Conservation (phyloP, 2,888 invertebrate species). For the Sinohyriopsis cumingii region DNA sequence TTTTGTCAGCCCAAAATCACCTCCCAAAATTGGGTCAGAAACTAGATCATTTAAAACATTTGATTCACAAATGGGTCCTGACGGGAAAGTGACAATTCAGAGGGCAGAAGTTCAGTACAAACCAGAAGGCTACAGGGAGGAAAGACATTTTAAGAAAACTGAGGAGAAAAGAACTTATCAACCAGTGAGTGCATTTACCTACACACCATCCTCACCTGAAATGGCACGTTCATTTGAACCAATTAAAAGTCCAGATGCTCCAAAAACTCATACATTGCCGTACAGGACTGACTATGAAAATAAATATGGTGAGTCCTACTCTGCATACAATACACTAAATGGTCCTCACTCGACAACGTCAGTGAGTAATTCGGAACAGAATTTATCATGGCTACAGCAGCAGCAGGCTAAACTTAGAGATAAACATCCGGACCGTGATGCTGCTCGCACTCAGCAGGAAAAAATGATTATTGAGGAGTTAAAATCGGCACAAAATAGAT, state of each 20-base stretch:
- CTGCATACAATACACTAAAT: constrained; percentile 47
- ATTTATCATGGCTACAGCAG: constrained; percentile 67
- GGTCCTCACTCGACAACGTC: constrained; percentile 29
- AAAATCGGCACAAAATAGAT: constrained; percentile 66
- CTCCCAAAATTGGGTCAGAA: constrained; percentile 42
- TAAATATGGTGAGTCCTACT: constrained; percentile 41
- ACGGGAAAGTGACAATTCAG: constrained; percentile 56
- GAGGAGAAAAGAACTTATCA: constrained; percentile 40
- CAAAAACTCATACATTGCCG: constrained; percentile 50
- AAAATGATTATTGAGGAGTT: constrained; percentile 85
- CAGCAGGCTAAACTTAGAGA: constrained; percentile 68
- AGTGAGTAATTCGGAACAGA: constrained; percentile 43
- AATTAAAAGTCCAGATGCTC: constrained; percentile 28
- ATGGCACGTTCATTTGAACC: constrained; percentile 37
- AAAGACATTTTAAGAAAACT: constrained; percentile 50
- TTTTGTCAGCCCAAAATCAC: constrained; percentile 48
- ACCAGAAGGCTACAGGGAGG: constrained; percentile 54
- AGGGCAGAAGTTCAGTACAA: constrained; percentile 61
- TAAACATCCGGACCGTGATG: constrained; percentile 43
- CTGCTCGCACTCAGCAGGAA: constrained; percentile 73
- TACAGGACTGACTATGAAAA: constrained; percentile 64
- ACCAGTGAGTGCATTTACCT: constrained; percentile 61
- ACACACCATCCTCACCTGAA: constrained; percentile 54
- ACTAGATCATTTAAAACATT: constrained; percentile 53
- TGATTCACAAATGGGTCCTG: constrained; percentile 49